Base-by-base conservation (phyloP, 2,888 invertebrate species). In the Corythucha ciliata region DNA sequence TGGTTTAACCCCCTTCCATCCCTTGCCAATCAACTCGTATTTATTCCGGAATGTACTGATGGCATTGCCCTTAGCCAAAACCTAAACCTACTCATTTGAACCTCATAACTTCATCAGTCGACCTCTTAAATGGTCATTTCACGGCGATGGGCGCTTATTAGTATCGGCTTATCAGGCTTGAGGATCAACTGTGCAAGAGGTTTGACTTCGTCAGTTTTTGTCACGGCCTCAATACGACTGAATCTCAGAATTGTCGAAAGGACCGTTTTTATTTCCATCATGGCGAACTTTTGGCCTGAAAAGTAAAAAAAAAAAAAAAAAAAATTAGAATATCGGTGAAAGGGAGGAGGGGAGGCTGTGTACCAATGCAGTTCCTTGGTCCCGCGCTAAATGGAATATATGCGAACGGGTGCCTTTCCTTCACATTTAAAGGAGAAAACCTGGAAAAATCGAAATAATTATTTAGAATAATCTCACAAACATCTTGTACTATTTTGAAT, bases 351-450 rank as follows among this genome's bases (percentile, higher is more conserved):
- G 29, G n/a, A n/a, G 29, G 29, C 8, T 29, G 29, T 29, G 53
- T 57, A 64, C 65, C 66, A 47, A 71, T 68, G 57, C 70, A 71
- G 60, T 70, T 70, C 44, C 70, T 61, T 1, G 70, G 68, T n/a
- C 71, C 71, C 4, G 70, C 70, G 52, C 70, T 70, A 57, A 71
- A 71, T 3, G 71, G 70, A 8, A 71, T 63, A 55, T 67, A 70
- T 3, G 69, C 63, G 54, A 64, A 72, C 21, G 68, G 68, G 58
- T 74, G 71, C 56, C 75, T 65, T 18, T 62, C 62, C n/a, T n/a
- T 46, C 45, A 5, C 52, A 51, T 50, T 67, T 67, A 32, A 71
- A 69, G 3, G 66, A 65, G 16, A 67, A 59, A 59, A n/a, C n/a
- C n/a, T n/a, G n/a, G n/a, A n/a, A n/a, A n/a, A n/a, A n/a, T n/a